A percentile compares a stretch with the other conserved stretches of the same genome.
phyloP scores from a whole-genome alignment of 2,797 vertebrate species.

The Scolopax bukidnonensis region DNA sequence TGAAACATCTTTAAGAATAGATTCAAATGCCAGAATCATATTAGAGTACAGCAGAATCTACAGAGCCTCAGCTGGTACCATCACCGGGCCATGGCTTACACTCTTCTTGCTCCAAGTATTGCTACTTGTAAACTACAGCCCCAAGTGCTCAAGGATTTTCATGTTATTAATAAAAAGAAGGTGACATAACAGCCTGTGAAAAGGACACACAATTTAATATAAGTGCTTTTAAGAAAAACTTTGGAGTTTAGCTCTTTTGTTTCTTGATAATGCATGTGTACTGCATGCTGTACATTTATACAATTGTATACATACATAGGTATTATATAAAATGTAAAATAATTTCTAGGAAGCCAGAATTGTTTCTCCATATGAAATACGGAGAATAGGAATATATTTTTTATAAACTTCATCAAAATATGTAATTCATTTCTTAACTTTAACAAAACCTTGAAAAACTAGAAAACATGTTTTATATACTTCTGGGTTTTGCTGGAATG shows the following conservation, averaged over 20 bases:
- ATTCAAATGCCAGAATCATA: constrained; percentile 2
- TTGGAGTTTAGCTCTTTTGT: background rate
- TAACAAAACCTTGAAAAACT: background rate
- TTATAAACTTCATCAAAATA: background rate
- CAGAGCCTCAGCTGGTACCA: background rate
- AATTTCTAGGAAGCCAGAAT: background rate
- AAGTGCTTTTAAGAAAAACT: background rate
- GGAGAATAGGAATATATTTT: background rate
- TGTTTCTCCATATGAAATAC: background rate
- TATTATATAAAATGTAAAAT: background rate
- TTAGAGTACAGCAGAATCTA: background rate
- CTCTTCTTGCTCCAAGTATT: background rate
- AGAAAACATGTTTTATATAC: background rate
- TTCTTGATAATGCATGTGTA: background rate
- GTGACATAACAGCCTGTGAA: background rate
- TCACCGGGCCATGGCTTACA: background rate
- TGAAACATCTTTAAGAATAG: background rate
- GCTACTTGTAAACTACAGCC: background rate
- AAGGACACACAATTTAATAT: background rate
- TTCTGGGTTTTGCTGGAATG: background rate
- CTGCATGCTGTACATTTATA: background rate
- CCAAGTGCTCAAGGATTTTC: background rate
- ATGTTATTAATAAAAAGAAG: background rate
- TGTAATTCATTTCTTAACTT: background rate
- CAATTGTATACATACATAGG: too few relatives aligned